These are phyloP conservation scores for Columba janthina DNA, from an alignment of 2,113 vertebrate species.

Conservation along the genomic window DNA sequence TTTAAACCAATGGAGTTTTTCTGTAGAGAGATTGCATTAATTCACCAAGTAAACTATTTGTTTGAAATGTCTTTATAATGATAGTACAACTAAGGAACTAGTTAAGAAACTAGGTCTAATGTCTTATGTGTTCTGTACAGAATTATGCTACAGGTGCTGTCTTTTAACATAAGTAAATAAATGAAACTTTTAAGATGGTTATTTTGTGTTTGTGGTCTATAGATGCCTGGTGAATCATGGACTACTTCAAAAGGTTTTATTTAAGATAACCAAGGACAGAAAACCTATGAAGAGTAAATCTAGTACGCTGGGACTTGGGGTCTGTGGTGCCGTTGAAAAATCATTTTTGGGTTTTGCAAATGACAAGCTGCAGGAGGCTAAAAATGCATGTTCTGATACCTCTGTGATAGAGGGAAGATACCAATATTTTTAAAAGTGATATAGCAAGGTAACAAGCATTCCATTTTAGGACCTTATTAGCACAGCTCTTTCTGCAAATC, in stretches of 20 bases:
- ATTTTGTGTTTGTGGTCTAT: background rate
- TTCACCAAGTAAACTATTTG: background rate
- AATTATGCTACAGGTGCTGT: background rate
- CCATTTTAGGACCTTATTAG: background rate
- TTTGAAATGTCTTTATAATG: background rate
- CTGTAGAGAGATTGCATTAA: background rate
- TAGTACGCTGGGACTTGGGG: background rate
- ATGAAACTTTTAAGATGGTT: background rate
- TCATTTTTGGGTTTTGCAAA: background rate
- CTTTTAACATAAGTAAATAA: background rate
- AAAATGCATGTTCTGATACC: background rate
- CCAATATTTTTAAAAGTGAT: background rate
- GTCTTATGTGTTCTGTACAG: background rate
- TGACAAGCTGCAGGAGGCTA: background rate
- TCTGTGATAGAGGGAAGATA: background rate
- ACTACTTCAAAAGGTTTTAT: background rate
- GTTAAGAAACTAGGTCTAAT: background rate
- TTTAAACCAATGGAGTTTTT: background rate
- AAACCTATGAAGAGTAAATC: background rate
- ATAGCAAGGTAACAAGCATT: background rate
- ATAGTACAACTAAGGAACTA: background rate
- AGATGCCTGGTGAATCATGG: background rate
- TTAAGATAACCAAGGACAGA: background rate
- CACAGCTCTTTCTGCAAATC: background rate
- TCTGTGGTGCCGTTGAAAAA: background rate